phyloP scores from a whole-genome alignment of 2,113 vertebrate species.

The Puntigrus tetrazona region DNA sequence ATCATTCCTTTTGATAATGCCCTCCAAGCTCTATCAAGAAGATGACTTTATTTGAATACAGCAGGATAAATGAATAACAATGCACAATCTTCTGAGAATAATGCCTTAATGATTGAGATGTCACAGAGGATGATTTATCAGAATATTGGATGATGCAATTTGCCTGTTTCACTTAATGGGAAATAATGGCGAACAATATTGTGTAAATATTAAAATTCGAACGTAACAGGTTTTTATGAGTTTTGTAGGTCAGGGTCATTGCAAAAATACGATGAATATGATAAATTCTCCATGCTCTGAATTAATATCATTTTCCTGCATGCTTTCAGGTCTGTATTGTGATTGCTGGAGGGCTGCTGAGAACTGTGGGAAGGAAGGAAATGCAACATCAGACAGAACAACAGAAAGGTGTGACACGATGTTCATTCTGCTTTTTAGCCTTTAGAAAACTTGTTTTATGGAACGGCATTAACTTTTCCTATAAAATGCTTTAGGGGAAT shows the following conservation, averaged over 20 bases:
- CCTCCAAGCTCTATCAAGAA: slow-evolving; percentile 40
- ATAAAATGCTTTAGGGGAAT: background rate
- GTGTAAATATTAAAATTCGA: background rate
- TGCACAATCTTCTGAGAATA: slow-evolving; percentile 4
- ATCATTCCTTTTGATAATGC: slow-evolving; percentile 46
- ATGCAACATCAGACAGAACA: background rate
- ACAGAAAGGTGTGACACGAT: background rate
- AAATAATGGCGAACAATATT: background rate
- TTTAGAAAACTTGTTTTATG: background rate
- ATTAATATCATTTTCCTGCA: background rate
- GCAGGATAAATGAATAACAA: slow-evolving; percentile 39
- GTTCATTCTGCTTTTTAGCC: background rate
- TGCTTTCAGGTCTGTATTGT: background rate
- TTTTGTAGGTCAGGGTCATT: background rate
- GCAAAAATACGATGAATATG: background rate
- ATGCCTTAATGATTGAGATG: slow-evolving; percentile 1
- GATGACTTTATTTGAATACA: slow-evolving; percentile 49
- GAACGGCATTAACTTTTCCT: background rate
- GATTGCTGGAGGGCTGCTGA: background rate
- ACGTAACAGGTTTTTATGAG: background rate
- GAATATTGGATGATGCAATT: slow-evolving; percentile 1
- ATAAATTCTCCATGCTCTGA: background rate
- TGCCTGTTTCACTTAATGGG: background rate
- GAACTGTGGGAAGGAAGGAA: background rate
- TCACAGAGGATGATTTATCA: background rate